These are phyloP conservation scores for Drosophila asahinai DNA, from an alignment of 1,140 invertebrate genomes.

Conservation along the genomic window DNA sequence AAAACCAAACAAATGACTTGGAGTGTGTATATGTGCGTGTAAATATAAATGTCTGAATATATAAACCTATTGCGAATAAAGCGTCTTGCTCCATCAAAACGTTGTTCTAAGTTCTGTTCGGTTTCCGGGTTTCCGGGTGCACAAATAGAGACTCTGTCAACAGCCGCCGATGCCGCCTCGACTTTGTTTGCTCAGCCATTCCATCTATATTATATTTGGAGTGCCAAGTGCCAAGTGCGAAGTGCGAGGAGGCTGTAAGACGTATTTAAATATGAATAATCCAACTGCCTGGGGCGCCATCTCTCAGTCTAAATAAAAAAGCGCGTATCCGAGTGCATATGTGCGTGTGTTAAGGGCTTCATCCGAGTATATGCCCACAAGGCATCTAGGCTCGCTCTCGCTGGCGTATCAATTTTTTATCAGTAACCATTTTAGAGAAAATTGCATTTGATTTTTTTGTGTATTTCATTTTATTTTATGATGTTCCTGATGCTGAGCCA, in stretches of 20 bases:
- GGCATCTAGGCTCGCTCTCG: slow-evolving; percentile 11
- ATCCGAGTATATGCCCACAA: slow-evolving; percentile 5
- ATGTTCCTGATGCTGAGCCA: not conserved
- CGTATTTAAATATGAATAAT: slow-evolving; percentile 79
- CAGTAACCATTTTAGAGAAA: slow-evolving; percentile 78
- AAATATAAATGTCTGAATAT: slow-evolving; percentile 61
- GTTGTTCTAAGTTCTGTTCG: slow-evolving; percentile 33
- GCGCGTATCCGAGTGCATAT: slow-evolving; percentile 33
- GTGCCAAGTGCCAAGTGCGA: slow-evolving; percentile 1
- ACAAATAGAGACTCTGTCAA: slow-evolving; percentile 38
- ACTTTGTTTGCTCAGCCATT: slow-evolving; percentile 49
- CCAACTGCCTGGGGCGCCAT: slow-evolving; percentile 44
- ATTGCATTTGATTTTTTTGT: slow-evolving; percentile 77
- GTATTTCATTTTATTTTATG: slow-evolving; percentile 22
- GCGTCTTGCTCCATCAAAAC: slow-evolving; percentile 60
- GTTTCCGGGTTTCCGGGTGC: slow-evolving; percentile 24
- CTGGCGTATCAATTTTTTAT: slow-evolving; percentile 76
- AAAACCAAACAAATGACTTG: slow-evolving; percentile 39
- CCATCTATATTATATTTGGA: slow-evolving; percentile 44
- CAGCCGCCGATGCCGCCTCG: not conserved
- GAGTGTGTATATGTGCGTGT: slow-evolving; percentile 41
- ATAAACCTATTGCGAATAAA: slow-evolving; percentile 72
- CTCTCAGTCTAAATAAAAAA: slow-evolving; percentile 14
- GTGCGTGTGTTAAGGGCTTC: slow-evolving; percentile 10
- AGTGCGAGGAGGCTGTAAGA: slow-evolving; percentile 33